Percentiles rank a stretch among this genome's conserved stretches.
Conservation (phyloP, 2,797 vertebrate species). For the Gymnoscopelus microlampas region DNA sequence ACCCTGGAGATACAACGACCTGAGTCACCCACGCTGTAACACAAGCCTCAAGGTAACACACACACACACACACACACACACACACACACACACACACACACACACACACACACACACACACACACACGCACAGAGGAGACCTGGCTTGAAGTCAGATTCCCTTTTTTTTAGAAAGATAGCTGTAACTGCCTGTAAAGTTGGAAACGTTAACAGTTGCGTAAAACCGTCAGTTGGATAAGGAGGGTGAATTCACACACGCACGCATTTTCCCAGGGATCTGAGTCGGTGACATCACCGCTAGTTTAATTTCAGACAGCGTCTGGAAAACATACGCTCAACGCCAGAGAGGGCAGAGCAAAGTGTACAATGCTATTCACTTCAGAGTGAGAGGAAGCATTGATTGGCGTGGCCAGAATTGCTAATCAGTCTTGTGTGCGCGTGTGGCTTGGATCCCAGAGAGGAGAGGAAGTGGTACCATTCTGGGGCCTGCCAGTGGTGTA, state of each 20-base stretch:
- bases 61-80: slow-evolving; percentile 10
- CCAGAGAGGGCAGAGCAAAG: slow-evolving; percentile 45
- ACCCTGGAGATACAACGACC: slow-evolving; percentile 91
- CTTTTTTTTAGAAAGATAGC: too few species aligned
- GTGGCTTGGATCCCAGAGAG: slow-evolving; percentile 62
- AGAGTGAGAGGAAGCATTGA: slow-evolving; percentile 43
- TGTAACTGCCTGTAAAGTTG: too few species aligned
- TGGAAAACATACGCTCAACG: slow-evolving; percentile 31
- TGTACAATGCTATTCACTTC: slow-evolving; percentile 15
- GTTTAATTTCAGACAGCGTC: slow-evolving; percentile 30
- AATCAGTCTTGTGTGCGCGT: slow-evolving; percentile 49
- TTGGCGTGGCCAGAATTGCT: slow-evolving; percentile 71
- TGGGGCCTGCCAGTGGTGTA: slow-evolving; percentile 6
- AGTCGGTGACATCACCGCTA: slow-evolving; percentile 58
- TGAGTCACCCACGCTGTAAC: slow-evolving; percentile 90
- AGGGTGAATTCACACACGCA: not conserved
- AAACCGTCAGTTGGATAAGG: too few species aligned
- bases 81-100: not conserved
- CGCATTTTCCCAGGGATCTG: slow-evolving; percentile 58
- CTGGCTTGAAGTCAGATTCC: too few species aligned
- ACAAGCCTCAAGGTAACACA: slow-evolving; percentile 90
- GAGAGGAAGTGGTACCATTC: slow-evolving; percentile 68
- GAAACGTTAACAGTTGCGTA: too few species aligned
- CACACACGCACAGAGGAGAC: not conserved
- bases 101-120: not conserved